Evolutionary conservation across 92 coral and sea anemone species (phyloP).

Genomic region (Parazoanthus darwini): DNA sequence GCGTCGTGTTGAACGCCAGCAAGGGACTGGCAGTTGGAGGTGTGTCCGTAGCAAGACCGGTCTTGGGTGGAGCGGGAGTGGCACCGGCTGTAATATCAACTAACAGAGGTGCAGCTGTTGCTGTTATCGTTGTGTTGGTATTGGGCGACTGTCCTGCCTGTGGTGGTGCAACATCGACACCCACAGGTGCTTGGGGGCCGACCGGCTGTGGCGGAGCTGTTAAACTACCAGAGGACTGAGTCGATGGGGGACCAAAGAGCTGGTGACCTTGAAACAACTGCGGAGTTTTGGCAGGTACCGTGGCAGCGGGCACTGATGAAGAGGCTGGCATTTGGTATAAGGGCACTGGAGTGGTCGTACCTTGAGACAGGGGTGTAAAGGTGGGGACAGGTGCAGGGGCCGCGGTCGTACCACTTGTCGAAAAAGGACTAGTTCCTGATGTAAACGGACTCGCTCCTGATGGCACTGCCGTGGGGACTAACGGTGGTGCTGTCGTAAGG

Average conservation of each 20-base stretch:
- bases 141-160: conserved; percentile 53
- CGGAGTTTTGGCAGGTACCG: conserved; percentile 21
- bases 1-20: conserved; percentile 39
- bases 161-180: conserved; percentile 77
- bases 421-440: conserved; percentile 20
- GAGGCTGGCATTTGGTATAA: conserved; percentile 24
- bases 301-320: background rate
- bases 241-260: conserved; percentile 17
- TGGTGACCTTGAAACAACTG: conserved; percentile 36
- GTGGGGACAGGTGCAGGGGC: conserved; percentile 26
- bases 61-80: conserved; percentile 68
- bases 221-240: conserved; percentile 27
- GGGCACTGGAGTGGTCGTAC: conserved; percentile 4
- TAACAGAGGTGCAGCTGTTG: conserved; percentile 82
- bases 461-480: conserved; percentile 59
- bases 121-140: conserved; percentile 68
- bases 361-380: conserved; percentile 9
- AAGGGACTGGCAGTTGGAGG: conserved; percentile 10
- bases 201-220: conserved; percentile 72
- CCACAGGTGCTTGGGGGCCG: conserved; percentile 69
- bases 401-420: conserved; percentile 1
- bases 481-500: conserved; percentile 56
- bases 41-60: background rate
- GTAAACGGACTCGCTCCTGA: conserved; percentile 40
- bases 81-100: conserved; percentile 97